phyloP scores from a whole-genome alignment of 2,888 invertebrate genomes.

The Acrobasis consociella region DNA sequence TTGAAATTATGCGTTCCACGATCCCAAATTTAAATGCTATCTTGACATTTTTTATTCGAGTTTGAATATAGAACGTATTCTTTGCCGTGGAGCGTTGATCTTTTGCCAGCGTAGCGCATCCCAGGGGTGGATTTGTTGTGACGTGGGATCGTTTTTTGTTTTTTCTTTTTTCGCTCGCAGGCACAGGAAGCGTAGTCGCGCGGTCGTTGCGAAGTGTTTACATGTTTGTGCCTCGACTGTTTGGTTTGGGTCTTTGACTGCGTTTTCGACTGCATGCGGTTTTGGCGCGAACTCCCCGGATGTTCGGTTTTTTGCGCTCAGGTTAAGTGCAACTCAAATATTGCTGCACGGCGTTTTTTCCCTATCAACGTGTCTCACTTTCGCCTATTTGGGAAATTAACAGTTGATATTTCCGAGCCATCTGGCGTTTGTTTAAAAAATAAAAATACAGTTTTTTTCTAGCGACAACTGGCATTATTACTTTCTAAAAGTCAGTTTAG shows the following conservation, averaged over 20 bases:
- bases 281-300: conserved; percentile 63
- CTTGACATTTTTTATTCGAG: conserved; percentile 37
- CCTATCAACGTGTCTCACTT: conserved; percentile 32
- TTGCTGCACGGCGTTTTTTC: conserved; percentile 45
- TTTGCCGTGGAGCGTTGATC: conserved; percentile 24
- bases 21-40: conserved; percentile 31
- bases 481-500: conserved; percentile 16
- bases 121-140: conserved; percentile 42
- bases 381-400: conserved; percentile 33
- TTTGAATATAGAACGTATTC: conserved; percentile 28
- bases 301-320: conserved; percentile 56
- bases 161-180: conserved; percentile 40
- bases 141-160: conserved; percentile 40
- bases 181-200: conserved; percentile 46
- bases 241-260: conserved; percentile 68
- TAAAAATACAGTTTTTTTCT: background rate
- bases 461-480: background rate
- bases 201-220: conserved; percentile 60
- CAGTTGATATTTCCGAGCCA: conserved; percentile 22
- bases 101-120: conserved; percentile 21
- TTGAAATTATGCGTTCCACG: conserved; percentile 50
- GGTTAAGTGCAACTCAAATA: conserved; percentile 68
- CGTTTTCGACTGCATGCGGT: conserved; percentile 63
- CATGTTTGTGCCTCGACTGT: conserved; percentile 63
- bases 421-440: conserved; percentile 28